Evolutionary conservation across 1,140 invertebrate genomes (phyloP), one percentile per base, ranked within the genome.

Genomic region (Bombyx mori): DNA sequence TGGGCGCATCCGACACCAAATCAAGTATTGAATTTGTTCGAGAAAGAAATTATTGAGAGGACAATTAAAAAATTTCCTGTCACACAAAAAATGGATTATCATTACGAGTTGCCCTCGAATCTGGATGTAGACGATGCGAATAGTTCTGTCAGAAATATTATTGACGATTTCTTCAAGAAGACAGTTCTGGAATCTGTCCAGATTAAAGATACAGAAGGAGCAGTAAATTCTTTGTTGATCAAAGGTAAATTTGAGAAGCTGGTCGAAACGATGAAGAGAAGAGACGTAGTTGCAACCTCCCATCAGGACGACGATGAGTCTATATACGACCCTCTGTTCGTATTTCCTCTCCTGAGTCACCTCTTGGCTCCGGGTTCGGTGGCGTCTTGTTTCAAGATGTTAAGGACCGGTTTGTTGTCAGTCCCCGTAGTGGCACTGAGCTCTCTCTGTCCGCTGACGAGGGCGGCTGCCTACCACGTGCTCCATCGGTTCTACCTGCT

Each of bases 291-390:
- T 5, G 51, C 54, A 18, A 7, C 61, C 2, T 76, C 73, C 3
- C 76, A 83, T 56, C 7, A 60, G 6, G 71, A 75, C 18, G 52
- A 64, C 6, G 69, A 78, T 58, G 63, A 72, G 12, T 72, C 71
- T 7, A 78, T 93, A 43, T 95, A 95, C 65, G 94, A 95, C 78
- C 91, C 94, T 2, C 88, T 90, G 51, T 95, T 95, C 75, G 81
- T 94, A 58, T 86, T 95, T 54, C 92, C 93, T 6, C 74, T 95
- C 18, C 88, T 94, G 57, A 91, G 89, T 63, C 89, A 90, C 60
- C 75, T 94, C 12, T 70, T 94, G 47, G 82, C 88, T 10, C 91
- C 92, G 5, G 91, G 92, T 62, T 91, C 92, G 48, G 81, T 90
- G 6, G 89, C 94, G 8, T 88, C 91, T 0, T 92, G 91, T 66